Evolutionary conservation across 2,797 vertebrate genomes (phyloP), one percentile per base, ranked within the genome.

Genomic region (Macroramphosus scolopax): DNA sequence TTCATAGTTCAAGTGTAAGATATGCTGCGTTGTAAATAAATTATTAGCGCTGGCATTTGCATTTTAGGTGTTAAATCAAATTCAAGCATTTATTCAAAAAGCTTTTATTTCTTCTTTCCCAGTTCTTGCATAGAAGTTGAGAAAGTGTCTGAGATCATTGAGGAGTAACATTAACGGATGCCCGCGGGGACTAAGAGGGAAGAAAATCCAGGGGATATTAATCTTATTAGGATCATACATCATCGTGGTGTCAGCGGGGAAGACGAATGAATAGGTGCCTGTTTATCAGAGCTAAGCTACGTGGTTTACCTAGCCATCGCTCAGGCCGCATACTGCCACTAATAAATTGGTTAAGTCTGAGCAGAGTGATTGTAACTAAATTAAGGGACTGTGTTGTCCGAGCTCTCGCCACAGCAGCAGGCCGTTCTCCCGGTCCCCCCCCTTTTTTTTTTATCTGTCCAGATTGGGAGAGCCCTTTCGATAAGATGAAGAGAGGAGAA

Each of bases 401-500:
- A 81, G 89, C 88, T 92, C 83, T 85, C 82, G 63, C 80, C 68
- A 63, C 63, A 45, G 46, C 83, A 87, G 81, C 70, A 73, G 57
- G 68, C 59, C 46, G 33, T 57, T 57, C 74, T 80, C 62, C 33
- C 75, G 53, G 73, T 80, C 61, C 78, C 10, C 18, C 8, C 22
- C 11, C 18, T n/a, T 25, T 25, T 16, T 44, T 84, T 87, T 94
- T 96, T 96, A 96, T 96, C 95, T 93, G 90, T 87, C 88, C 89
- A 91, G 93, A 94, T 93, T 96, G 92, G 90, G 91, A 92, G 92
- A 91, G 90, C 88, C 92, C 91, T 89, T 89, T 91, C 90, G 90
- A 92, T 94, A 96, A 95, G 93, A 96, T 93, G 91, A 93, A 94
- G 93, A 94, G 92, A 90, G 92, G 89, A 93, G 92, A 96, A 97